Evolutionary conservation across 2,888 invertebrate species (phyloP).

Genomic region (Drosophila gaucha): DNA sequence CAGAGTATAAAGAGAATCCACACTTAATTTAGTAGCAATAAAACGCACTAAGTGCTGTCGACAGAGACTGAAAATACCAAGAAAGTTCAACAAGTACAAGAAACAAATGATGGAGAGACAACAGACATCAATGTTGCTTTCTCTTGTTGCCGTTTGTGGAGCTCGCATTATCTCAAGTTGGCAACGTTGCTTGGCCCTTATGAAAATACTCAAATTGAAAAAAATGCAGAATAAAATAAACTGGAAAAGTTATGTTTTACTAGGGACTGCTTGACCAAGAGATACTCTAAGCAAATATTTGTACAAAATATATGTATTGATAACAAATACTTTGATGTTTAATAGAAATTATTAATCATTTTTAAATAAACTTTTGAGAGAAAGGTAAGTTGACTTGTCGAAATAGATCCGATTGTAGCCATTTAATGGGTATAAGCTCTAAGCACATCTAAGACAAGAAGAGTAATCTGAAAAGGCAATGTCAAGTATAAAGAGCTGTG

Average conservation of each 20-base stretch:
- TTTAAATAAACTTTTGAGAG: too few species aligned
- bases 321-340: too few species aligned
- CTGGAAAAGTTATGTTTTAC: constrained; percentile 31
- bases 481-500: constrained; percentile 43
- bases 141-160: constrained; percentile 57
- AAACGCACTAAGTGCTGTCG: constrained; percentile 49
- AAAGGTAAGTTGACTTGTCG: too few species aligned
- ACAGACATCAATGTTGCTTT: constrained; percentile 16
- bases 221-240: constrained; percentile 62
- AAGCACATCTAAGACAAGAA: constrained; percentile 23
- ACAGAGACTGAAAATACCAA: constrained; percentile 27
- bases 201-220: constrained; percentile 76
- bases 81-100: constrained; percentile 41
- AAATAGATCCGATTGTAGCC: neutral
- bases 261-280: neutral
- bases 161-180: constrained; percentile 73
- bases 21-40: constrained; percentile 65
- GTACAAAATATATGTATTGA: too few species aligned
- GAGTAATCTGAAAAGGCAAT: constrained; percentile 39
- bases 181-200: constrained; percentile 59
- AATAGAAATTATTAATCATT: too few species aligned
- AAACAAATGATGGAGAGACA: constrained; percentile 3
- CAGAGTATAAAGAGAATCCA: constrained; percentile 21
- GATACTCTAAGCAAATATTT: too few species aligned
- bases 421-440: constrained; percentile 4